Percentiles rank a stretch among this genome's conserved stretches.
These are phyloP conservation scores for Lepilemur ruficaudatus DNA, from an alignment of 2,797 vertebrate species.

Conservation along the genomic window DNA sequence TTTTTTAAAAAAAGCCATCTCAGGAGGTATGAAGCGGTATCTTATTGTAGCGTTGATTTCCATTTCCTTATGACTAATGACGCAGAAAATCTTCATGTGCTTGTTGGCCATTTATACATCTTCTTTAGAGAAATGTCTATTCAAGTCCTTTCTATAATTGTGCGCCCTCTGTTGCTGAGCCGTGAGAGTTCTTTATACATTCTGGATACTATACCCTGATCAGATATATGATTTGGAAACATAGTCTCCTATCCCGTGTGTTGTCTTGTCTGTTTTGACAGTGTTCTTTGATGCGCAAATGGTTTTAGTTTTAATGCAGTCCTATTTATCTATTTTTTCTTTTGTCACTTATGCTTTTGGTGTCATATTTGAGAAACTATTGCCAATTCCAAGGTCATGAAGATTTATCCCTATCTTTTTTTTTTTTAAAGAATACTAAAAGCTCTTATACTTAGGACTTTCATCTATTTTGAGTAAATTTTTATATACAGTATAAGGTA, in stretches of 20 bases:
- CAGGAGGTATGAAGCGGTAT: not conserved
- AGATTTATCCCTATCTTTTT: not conserved
- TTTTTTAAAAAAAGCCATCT: not conserved
- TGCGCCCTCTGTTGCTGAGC: not conserved
- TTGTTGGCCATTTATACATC: not conserved
- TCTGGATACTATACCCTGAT: not conserved
- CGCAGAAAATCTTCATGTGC: not conserved
- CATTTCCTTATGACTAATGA: not conserved
- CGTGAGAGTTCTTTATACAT: not conserved
- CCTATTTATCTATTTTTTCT: not conserved
- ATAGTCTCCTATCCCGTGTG: not conserved
- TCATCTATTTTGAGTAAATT: slow-evolving; percentile 1
- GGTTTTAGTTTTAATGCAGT: not conserved
- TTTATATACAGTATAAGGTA: not conserved
- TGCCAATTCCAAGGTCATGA: not conserved
- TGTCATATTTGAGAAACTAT: not conserved
- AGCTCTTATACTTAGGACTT: not conserved
- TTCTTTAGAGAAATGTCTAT: not conserved
- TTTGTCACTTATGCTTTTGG: not conserved
- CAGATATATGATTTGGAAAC: not conserved
- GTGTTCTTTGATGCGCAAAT: not conserved
- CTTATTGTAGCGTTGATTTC: not conserved
- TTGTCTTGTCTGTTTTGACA: not conserved
- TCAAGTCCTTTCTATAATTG: not conserved
- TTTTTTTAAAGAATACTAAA: not conserved